These are phyloP conservation scores for Eupithecia abbreviata DNA, from an alignment of 2,888 invertebrate genomes.

Conservation along the genomic window DNA sequence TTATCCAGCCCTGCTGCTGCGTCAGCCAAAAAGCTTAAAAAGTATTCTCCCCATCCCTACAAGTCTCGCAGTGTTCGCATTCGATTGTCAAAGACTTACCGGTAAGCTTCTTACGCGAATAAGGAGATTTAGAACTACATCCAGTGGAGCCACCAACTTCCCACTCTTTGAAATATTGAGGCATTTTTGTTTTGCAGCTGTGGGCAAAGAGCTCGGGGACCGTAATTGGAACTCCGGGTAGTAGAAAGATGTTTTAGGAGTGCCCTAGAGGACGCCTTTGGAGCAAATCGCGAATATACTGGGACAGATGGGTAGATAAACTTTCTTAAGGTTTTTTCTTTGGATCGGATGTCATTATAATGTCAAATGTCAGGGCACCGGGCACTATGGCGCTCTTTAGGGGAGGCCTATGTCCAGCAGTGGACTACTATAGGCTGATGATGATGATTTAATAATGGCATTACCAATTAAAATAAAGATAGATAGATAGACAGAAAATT, in stretches of 20 bases:
- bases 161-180: slow-evolving; percentile 70
- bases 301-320: neutral
- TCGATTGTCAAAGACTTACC: slow-evolving; percentile 80
- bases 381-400: no score
- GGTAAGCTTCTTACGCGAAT: slow-evolving; percentile 73
- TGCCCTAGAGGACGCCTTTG: slow-evolving; percentile 3
- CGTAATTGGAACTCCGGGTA: neutral
- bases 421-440: no score
- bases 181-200: slow-evolving; percentile 42
- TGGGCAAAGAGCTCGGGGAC: slow-evolving; percentile 7
- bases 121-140: slow-evolving; percentile 73
- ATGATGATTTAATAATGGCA: no score
- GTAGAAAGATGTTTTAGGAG: neutral
- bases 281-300: neutral
- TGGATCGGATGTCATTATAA: neutral
- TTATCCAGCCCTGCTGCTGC: neutral
- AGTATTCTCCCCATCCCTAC: slow-evolving; percentile 32
- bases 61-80: slow-evolving; percentile 53
- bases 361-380: no score
- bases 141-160: slow-evolving; percentile 65
- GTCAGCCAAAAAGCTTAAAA: slow-evolving; percentile 5
- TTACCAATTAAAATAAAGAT: no score
- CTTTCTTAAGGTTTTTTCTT: neutral
- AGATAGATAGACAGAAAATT: no score
- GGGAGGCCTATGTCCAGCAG: no score